Evolutionary conservation across 2,113 vertebrate species (phyloP), one percentile per base, ranked within the genome.

Genomic region (Muntiacus muntjak): DNA sequence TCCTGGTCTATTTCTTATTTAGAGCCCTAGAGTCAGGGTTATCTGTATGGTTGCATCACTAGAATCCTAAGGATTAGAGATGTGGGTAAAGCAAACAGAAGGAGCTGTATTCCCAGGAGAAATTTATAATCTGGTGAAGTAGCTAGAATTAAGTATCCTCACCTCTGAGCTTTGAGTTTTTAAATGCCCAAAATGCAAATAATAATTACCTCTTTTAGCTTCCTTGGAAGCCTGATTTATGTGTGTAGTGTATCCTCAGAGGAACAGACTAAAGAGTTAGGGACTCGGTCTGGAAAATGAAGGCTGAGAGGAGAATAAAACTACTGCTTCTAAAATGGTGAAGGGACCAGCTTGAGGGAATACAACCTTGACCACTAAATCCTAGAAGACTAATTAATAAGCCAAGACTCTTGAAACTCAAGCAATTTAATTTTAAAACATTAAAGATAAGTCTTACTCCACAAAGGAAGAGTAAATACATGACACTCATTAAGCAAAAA

Each of bases 121-220:
- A 95, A 97, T 98, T 97, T 97, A 91, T 95, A 97, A 97, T 97
- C 62, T 96, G 83, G 89, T 91, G 89, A 97, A 97, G 96, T 83
- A 97, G 95, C 93, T 96, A 93, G 95, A 98, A 97, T 97, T 98
- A 97, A 97, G 82, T 97, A 97, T 97, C 97, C 78, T 97, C 92
- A 98, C 95, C 96, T 98, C 93, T 97, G 98, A 97, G 98, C 96
- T 96, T 97, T 97, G 97, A 97, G 97, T 94, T 97, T 97, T 97
- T 98, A 97, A 98, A 98, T 96, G 97, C 97, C 97, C 97, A 54
- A 98, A 98, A 97, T 97, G 87, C 97, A 98, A 97, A 98, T 98
- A 97, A 98, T 97, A 98, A 98, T 98, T 97, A 97, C 98, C 87
- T 97, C 95, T 96, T 97, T 97, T 96, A 98, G 97, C 94, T 97